Evolutionary conservation across 2,888 invertebrate species (phyloP).

Genomic region (Iphiclides podalirius): DNA sequence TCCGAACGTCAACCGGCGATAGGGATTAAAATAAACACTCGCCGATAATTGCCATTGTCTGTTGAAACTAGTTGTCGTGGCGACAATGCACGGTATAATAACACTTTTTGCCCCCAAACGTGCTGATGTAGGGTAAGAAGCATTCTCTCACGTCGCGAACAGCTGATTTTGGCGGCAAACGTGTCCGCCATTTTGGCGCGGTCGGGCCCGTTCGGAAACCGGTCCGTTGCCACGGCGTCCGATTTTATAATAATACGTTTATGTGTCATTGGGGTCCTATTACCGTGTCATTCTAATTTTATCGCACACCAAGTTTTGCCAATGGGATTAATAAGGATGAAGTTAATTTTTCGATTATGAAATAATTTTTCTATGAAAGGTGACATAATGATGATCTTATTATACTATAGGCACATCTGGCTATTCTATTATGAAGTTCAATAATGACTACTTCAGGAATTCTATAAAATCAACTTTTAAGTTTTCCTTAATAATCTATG

Average conservation of each 20-base stretch:
- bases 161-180: slow-evolving; percentile 37
- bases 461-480: no score
- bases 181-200: slow-evolving; percentile 34
- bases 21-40: slow-evolving; percentile 19
- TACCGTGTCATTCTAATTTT: neutral
- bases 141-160: slow-evolving; percentile 32
- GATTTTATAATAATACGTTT: slow-evolving; percentile 13
- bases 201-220: slow-evolving; percentile 32
- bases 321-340: no score
- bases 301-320: neutral
- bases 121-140: neutral
- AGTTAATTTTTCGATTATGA: no score
- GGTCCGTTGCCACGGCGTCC: slow-evolving; percentile 23
- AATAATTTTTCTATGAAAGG: no score
- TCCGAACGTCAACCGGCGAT: slow-evolving; percentile 18
- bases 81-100: slow-evolving; percentile 24
- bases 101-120: neutral
- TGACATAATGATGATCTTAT: no score
- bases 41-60: slow-evolving; percentile 23
- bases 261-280: slow-evolving; percentile 1
- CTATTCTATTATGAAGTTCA: no score
- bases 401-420: no score
- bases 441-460: no score
- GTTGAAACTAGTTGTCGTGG: slow-evolving; percentile 22
- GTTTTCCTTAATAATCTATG: no score